These are phyloP conservation scores for Hirtodrosophila alboralis DNA, from an alignment of 2,888 invertebrate species.

Conservation along the genomic window DNA sequence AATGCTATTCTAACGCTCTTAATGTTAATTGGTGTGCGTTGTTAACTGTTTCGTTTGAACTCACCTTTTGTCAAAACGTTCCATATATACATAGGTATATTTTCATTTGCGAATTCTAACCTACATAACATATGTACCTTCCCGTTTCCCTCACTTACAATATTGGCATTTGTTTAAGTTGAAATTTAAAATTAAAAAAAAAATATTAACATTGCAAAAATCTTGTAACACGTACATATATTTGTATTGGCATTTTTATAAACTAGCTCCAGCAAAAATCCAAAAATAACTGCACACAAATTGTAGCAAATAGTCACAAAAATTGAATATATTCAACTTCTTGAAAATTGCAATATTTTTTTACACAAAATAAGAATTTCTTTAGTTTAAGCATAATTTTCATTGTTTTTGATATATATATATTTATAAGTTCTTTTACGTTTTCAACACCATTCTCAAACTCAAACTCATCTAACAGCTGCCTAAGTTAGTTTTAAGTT, in stretches of 20 bases:
- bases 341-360: slow-evolving; percentile 9
- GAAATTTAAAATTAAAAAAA: slow-evolving; percentile 26
- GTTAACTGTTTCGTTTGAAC: slow-evolving; percentile 58
- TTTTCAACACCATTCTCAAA: no score
- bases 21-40: slow-evolving; percentile 77
- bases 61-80: slow-evolving; percentile 31
- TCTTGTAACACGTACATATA: slow-evolving; percentile 43
- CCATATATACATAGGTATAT: slow-evolving; percentile 24
- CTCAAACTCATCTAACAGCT: slow-evolving; percentile 34
- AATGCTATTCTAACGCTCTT: slow-evolving; percentile 58
- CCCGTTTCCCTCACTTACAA: slow-evolving; percentile 4
- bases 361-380: no score
- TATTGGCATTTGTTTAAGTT: slow-evolving; percentile 52
- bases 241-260: slow-evolving; percentile 40
- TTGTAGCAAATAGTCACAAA: slow-evolving; percentile 49
- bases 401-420: slow-evolving; percentile 22
- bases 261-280: slow-evolving; percentile 40
- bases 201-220: slow-evolving; percentile 41
- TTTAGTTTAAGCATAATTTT: slow-evolving; percentile 19
- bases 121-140: no score
- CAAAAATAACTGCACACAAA: slow-evolving; percentile 69
- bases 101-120: no score
- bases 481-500: slow-evolving; percentile 48
- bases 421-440: no score
- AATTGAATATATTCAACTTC: slow-evolving; percentile 24